These are phyloP conservation scores for Drosophila mauritiana DNA, from an alignment of 1,140 invertebrate genomes.

Conservation along the genomic window DNA sequence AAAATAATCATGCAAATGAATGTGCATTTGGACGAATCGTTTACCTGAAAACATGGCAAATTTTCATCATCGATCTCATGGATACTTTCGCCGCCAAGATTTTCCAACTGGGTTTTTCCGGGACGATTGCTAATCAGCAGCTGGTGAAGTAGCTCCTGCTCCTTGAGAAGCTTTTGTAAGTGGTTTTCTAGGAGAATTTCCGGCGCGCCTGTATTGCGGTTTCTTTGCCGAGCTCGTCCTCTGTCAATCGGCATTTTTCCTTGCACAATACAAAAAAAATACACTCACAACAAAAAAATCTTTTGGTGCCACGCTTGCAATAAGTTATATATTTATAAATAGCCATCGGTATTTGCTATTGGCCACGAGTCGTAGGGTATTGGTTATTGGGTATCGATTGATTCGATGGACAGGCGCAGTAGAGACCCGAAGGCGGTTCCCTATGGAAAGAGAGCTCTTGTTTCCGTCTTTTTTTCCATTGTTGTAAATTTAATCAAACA, in stretches of 20 bases:
- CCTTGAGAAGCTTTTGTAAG: slow-evolving; percentile 40
- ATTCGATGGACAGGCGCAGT: slow-evolving; percentile 65
- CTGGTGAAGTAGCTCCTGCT: slow-evolving; percentile 23
- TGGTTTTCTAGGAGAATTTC: slow-evolving; percentile 25
- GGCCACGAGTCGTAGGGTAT: slow-evolving; percentile 48
- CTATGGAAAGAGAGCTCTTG: background rate
- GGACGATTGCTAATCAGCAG: background rate
- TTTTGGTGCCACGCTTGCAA: slow-evolving; percentile 51
- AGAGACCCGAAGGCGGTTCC: slow-evolving; percentile 32
- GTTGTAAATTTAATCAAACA: slow-evolving; percentile 42
- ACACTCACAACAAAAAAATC: background rate
- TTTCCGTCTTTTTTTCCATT: background rate
- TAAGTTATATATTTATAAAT: no score
- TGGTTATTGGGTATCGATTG: slow-evolving; percentile 53
- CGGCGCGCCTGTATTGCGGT: slow-evolving; percentile 5
- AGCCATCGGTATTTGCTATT: slow-evolving; percentile 38
- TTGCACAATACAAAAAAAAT: background rate
- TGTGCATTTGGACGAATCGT: no score
- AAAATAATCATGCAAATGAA: no score
- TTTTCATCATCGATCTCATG: slow-evolving; percentile 1
- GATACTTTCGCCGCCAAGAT: slow-evolving; percentile 7
- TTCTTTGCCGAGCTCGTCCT: background rate
- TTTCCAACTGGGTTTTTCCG: background rate
- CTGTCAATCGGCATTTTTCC: slow-evolving; percentile 16
- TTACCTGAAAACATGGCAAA: background rate